Base-by-base conservation (phyloP, 2,888 invertebrate species). In the Gnatocerus cornutus region DNA sequence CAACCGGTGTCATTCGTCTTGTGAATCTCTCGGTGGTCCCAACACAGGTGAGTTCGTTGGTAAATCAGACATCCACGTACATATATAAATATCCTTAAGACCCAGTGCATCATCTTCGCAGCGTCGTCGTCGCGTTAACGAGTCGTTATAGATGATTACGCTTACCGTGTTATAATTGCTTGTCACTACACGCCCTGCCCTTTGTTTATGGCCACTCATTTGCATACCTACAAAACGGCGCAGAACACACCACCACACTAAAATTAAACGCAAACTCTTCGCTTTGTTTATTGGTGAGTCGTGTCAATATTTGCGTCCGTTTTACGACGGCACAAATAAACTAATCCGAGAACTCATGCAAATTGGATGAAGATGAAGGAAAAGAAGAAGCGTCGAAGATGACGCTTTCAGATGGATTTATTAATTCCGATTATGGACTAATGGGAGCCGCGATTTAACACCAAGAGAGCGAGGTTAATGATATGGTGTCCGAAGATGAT, bases 171-270 rank as follows among this genome's bases (percentile, higher is more conserved):
- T 80, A 81, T 80, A 81, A 81, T 81, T 81, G 80, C 78, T 80
- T 81, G 81, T 81, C 81, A 79, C 81, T 80, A 81, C 79, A 81
- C 79, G 75, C 79, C 75, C 69, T 59, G 75, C 68, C 78, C 77
- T 80, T 81, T 80, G 81, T 81, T 81, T 81, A 81, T 80, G 74
- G 74, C 76, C 70, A 58, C 69, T 75, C 79, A 80, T 81, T 81
- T 80, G 77, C 81, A 81, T 81, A 79, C 72, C 65, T 12, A 64
- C 64, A 30, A 46, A 39, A 41, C 41, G 41, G 46, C 52, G 29
- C 53, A 46, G 43, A 45, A 43, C 55, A 52, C 62, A 59, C 66
- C 41, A 58, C 39, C 33, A 50, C 74, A 72, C 76, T 76, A 76
- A 77, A 76, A 75, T 76, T 76, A 73, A 76, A 76, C 70, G 71